Evolutionary conservation across 2,797 vertebrate species (phyloP).

Genomic region (Leuciscus waleckii): DNA sequence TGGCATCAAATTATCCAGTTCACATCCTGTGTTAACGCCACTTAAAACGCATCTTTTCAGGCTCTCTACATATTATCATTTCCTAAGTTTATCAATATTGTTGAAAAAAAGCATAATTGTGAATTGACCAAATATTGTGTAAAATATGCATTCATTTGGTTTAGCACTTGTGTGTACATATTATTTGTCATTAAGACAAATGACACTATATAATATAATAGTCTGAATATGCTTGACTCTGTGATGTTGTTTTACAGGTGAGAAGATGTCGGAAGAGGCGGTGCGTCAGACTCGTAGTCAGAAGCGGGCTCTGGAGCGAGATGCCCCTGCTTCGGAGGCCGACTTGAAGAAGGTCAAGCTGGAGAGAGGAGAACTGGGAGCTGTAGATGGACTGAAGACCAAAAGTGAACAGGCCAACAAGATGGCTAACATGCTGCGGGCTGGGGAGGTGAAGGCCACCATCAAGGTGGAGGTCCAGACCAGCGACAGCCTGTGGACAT

Average conservation of each 20-base stretch:
- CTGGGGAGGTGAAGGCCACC: conserved; percentile 84
- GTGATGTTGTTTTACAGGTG: conserved; percentile 49
- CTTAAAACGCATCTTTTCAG: not conserved
- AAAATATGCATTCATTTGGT: not conserved
- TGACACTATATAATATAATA: not conserved
- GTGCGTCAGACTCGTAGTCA: conserved; percentile 95
- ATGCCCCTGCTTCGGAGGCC: conserved; percentile 77
- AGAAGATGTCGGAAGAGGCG: conserved; percentile 92
- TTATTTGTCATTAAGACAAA: not conserved
- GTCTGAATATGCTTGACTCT: not conserved
- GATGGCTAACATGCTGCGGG: conserved; percentile 80
- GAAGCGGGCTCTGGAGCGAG: conserved; percentile 91
- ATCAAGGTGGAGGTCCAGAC: conserved; percentile 90
- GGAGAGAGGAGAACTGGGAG: conserved; percentile 80
- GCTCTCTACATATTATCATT: not conserved
- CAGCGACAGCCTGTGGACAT: conserved; percentile 93
- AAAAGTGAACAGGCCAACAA: conserved; percentile 67
- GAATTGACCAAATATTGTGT: not conserved
- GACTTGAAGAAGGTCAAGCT: conserved; percentile 90
- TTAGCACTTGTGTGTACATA: not conserved
- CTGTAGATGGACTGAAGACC: conserved; percentile 62
- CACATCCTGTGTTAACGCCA: not conserved
- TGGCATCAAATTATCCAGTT: not conserved
- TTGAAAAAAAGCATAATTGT: not conserved
- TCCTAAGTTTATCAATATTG: not conserved